Base-by-base conservation (phyloP, 2,888 invertebrate genomes). In the Dryadula phaetusa region DNA sequence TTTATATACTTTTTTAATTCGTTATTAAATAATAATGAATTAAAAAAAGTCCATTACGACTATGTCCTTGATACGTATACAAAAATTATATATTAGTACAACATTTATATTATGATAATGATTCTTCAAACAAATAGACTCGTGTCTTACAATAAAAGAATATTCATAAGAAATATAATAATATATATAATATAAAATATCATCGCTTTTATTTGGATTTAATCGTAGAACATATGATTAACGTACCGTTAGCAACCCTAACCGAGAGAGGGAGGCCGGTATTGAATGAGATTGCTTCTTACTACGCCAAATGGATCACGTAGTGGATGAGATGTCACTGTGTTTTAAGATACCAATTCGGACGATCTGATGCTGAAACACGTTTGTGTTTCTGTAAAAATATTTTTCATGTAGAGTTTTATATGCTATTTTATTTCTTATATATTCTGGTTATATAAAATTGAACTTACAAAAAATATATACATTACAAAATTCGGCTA, bases 221-320 rank as follows among this genome's bases (percentile, higher is more conserved):
- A 49, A 49, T 49, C 80, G 83, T 79, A 75, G 81, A 79, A 82
- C 82, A 87, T 87, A 87, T 32, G 86, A 86, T 86, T 89, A 88
- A 87, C 82, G 84, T 82, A 86, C 86, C 88, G 86, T 87, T 88
- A 86, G 85, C 87, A 89, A 77, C 88, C 90, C 88, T 89, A 75
- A 71, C 70, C 64, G 78, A 77, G 76, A 74, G 79, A 72, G 75
- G 75, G 83, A 81, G 83, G 82, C 77, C 82, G 84, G 92, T 92
- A 93, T 93, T 93, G 93, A 93, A 93, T 93, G 93, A 93, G 93
- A 93, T 93, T 92, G 93, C 93, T 93, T 92, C 93, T 93, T 93
- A 93, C 92, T 90, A 92, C 90, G 88, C 88, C 92, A 93, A 93
- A 93, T 93, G 93, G 93, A 93, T 93, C 93, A 93, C 93, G 93